Evolutionary conservation across 2,888 invertebrate genomes (phyloP).

Genomic region (Noctua pronuba): DNA sequence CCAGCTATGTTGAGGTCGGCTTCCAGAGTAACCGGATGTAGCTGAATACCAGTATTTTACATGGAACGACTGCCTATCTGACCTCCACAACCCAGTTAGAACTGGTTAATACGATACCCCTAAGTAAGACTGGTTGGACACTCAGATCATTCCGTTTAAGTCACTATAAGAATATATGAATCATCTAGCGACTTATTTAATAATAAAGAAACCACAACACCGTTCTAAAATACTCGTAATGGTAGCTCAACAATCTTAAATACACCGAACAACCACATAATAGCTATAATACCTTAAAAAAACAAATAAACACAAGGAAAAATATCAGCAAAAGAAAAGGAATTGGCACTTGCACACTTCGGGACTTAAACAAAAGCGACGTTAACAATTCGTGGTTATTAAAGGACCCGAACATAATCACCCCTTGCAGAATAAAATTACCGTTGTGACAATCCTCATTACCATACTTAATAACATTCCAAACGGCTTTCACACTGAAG

Average conservation of each 20-base stretch:
- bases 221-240: constrained; percentile 1
- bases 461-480: constrained; percentile 68
- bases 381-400: constrained; percentile 67
- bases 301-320: constrained; percentile 34
- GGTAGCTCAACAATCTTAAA: constrained; percentile 17
- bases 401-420: constrained; percentile 65
- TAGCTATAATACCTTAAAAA: constrained; percentile 32
- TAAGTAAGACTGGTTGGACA: background rate
- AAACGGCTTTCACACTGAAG: constrained; percentile 63
- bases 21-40: background rate
- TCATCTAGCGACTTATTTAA: background rate
- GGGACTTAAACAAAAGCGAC: constrained; percentile 63
- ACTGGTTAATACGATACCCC: background rate
- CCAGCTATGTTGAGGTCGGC: background rate
- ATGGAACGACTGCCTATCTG: background rate
- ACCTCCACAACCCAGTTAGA: background rate
- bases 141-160: background rate
- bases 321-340: constrained; percentile 46
- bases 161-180: background rate
- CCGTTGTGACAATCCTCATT: constrained; percentile 73
- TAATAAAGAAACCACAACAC: background rate
- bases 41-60: background rate
- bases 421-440: constrained; percentile 75
- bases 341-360: constrained; percentile 61
- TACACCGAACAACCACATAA: constrained; percentile 15